Base-by-base conservation (phyloP, 2,797 vertebrate genomes). In the Astyanax mexicanus region DNA sequence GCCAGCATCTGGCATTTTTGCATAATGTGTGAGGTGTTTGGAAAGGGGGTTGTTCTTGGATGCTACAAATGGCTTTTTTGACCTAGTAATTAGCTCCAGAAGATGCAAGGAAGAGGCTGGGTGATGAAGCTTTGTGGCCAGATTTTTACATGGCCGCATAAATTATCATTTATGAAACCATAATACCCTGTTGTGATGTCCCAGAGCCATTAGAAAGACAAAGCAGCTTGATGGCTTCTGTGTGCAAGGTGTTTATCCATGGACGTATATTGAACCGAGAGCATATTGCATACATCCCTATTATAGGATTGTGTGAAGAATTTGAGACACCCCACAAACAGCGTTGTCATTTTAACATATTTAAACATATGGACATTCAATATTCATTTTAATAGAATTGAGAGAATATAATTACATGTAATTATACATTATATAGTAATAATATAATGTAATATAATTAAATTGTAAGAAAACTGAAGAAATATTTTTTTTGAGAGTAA, bases 11-110 rank as follows among this genome's bases (percentile, higher is more conserved):
- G 92, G 90, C 90, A 86, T 80, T 86, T 93, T 92, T 92, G 91
- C 92, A 92, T 93, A 92, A 93, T 92, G 89, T 84, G 88, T 78
- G 76, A 90, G 89, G 86, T 91, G 90, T 92, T 89, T 88, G 86
- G 85, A 87, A 87, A 79, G 80, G 81, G 88, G 88, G 89, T 85
- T 88, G 87, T 87, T 91, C 89, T 87, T 89, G 85, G 84, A 89
- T 90, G 85, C 84, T 89, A 92, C 90, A 94, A 94, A 94, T 93
- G 91, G 92, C 89, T 93, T 93, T 92, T 94, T 92, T 93, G 92
- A 93, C 92, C 93, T 88, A 71, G 85, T 92, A 93, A 93, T 94
- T 94, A 92, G 88, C 84, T 83, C 83, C 80, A 89, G 86, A 92
- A 90, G 91, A 90, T 84, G 83, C 85, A 86, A 80, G 85, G 86